These are phyloP conservation scores for Propithecus perrieri DNA, from an alignment of 2,797 vertebrate genomes.

Conservation along the genomic window DNA sequence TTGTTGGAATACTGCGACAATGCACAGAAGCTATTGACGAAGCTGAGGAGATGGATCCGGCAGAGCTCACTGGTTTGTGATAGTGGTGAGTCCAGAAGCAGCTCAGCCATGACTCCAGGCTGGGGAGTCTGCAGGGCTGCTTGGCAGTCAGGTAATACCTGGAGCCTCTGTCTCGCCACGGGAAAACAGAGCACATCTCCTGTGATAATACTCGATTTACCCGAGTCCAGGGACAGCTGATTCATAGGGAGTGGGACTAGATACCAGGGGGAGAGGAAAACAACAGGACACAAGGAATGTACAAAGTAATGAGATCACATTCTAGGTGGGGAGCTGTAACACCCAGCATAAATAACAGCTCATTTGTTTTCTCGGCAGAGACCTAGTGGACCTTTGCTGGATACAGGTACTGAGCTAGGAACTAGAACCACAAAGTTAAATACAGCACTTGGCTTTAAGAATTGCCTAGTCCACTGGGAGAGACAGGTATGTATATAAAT, in stretches of 20 bases:
- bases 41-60: background rate
- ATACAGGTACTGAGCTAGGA: background rate
- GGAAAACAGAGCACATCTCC: background rate
- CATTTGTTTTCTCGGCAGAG: background rate
- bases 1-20: background rate
- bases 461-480: background rate
- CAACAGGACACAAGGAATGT: background rate
- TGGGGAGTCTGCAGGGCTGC: background rate
- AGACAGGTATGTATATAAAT: background rate
- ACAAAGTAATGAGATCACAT: background rate
- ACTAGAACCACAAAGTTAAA: background rate
- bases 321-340: background rate
- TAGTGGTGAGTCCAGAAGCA: background rate
- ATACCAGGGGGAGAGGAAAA: background rate
- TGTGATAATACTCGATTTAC: background rate
- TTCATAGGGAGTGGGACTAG: background rate
- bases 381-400: background rate
- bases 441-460: background rate
- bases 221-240: background rate
- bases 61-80: background rate
- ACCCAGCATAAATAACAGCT: background rate
- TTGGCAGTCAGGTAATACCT: background rate
- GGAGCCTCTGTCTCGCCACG: accelerated
- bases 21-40: background rate
- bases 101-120: background rate